These are phyloP conservation scores for Metridium senile DNA, from an alignment of 92 coral and sea anemone genomes.

Conservation along the genomic window DNA sequence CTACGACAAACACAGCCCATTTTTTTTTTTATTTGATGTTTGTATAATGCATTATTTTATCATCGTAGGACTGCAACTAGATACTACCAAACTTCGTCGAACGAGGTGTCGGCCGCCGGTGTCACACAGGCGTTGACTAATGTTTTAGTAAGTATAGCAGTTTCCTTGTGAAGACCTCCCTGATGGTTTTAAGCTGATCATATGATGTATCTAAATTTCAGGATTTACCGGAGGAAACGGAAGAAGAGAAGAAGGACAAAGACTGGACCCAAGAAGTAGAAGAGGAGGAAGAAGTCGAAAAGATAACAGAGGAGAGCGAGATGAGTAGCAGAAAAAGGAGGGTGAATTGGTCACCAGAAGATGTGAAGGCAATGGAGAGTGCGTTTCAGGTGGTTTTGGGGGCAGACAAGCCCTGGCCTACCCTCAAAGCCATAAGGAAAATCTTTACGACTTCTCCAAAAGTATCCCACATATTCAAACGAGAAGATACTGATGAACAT, in stretches of 20 bases:
- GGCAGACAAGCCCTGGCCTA: neutral
- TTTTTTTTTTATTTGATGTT: neutral
- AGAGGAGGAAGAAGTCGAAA: neutral
- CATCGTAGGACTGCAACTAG: no score
- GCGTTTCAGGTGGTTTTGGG: neutral
- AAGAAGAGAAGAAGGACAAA: neutral
- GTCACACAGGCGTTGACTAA: no score
- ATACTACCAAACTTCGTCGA: no score
- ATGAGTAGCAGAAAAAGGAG: neutral
- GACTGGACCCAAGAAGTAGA: neutral
- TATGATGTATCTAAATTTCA: no score
- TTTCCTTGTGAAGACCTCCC: no score
- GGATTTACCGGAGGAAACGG: neutral
- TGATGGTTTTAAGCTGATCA: no score
- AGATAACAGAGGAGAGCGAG: neutral
- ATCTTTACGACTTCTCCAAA: neutral
- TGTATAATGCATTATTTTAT: no score
- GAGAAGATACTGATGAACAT: neutral
- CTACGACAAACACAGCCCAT: neutral
- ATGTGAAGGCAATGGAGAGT: neutral
- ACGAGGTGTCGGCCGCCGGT: no score
- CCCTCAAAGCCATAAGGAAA: neutral
- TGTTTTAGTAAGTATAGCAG: no score
- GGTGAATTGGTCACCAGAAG: neutral
- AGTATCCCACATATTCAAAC: neutral